These are phyloP conservation scores for Abscondita cerata DNA, from an alignment of 2,888 invertebrate species.

Conservation along the genomic window DNA sequence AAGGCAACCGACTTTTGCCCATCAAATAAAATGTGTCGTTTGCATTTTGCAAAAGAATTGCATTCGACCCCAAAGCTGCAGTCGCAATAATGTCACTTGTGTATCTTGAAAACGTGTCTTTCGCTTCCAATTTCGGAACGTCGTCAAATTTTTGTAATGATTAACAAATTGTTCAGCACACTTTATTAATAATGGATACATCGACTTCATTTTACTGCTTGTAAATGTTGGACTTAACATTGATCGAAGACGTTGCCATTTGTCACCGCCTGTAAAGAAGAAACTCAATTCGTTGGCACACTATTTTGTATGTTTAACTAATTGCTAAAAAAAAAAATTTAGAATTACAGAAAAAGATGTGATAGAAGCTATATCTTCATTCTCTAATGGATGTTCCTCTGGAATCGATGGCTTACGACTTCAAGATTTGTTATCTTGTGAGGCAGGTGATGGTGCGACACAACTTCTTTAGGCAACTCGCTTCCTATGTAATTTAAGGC, in stretches of 20 bases:
- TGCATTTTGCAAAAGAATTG: not conserved
- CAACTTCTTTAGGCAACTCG: too few species aligned
- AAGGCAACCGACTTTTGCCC: not conserved
- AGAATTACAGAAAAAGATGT: too few species aligned
- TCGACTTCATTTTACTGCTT: not conserved
- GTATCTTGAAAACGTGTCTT: conserved; percentile 6
- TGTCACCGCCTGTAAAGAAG: conserved; percentile 1
- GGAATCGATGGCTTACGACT: too few species aligned
- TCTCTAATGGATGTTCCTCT: too few species aligned
- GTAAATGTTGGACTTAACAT: conserved; percentile 11
- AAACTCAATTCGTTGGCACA: too few species aligned
- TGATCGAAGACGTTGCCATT: not conserved
- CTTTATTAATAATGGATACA: not conserved
- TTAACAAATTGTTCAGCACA: conserved; percentile 3
- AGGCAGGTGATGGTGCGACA: too few species aligned
- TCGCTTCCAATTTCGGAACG: not conserved
- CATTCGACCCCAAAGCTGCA: not conserved
- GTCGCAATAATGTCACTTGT: conserved; percentile 2
- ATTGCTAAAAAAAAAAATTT: too few species aligned
- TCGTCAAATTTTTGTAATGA: not conserved
- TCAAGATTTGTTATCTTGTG: too few species aligned
- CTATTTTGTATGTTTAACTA: too few species aligned
- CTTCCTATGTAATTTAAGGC: too few species aligned
- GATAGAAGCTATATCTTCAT: too few species aligned
- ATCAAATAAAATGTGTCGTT: conserved; percentile 4